Evolutionary conservation across 1,140 invertebrate species (phyloP), one percentile per base, ranked within the genome.

Genomic region (Onthophagus taurus): DNA sequence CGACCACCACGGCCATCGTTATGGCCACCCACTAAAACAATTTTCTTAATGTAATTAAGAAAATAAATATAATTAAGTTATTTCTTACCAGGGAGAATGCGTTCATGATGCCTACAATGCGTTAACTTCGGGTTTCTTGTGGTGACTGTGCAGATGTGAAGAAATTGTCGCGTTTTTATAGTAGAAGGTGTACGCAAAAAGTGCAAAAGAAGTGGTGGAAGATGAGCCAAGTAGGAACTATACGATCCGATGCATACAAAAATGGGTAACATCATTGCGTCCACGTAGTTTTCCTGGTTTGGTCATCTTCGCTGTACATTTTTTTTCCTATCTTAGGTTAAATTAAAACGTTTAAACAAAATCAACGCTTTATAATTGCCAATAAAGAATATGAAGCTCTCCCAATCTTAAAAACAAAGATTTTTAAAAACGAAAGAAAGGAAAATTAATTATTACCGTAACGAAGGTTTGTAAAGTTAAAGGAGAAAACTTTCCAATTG

Each of bases 1-100:
- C 68, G 49, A 75, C 55, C 58, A 69, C 71, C 31, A 60, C 58
- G 54, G 74, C 74, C 63, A 81, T 55, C 49, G 75, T 73, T 53
- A 78, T 69, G 52, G 78, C 70, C 63, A 80, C 63, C 62, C 76
- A 78, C 80, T 82, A 66, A 12, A 74, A 74, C 18, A 49, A 48
- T n/a, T n/a, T n/a, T n/a, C n/a, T n/a, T n/a, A n/a, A n/a, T n/a
- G n/a, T n/a, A n/a, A n/a, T n/a, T n/a, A 54, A 57, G 55, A 50
- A 39, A 54, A 39, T 24, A 26, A 33, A 18, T 17, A 51, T 29
- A 33, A 13, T 31, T 35, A 19, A 43, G 38, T 24, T n/a, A 13
- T 33, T 51, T 54, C 62, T 63, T 63, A 64, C 62, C 62, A 64
- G 59, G 55, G 58, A 57, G 49, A 54, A 60, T 50, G 55, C 58